These are phyloP conservation scores for Hapalemur alaotrensis DNA, from an alignment of 2,797 vertebrate genomes.

Conservation along the genomic window DNA sequence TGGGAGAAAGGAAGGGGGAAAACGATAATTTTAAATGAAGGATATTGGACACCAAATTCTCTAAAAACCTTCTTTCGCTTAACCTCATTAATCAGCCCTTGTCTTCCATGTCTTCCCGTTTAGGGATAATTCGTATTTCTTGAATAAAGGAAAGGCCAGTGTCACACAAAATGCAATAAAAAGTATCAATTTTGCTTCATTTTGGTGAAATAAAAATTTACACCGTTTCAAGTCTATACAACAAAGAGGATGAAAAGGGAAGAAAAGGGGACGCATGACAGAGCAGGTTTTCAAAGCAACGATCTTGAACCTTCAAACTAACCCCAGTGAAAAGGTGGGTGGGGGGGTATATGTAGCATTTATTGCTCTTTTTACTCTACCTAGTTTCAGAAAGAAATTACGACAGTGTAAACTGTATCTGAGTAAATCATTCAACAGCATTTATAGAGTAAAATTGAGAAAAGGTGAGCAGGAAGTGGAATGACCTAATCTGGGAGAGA, in stretches of 20 bases:
- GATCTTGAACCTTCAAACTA: background rate
- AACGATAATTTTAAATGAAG: background rate
- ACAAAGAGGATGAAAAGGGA: background rate
- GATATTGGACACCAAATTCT: background rate
- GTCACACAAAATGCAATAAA: constrained; percentile 1
- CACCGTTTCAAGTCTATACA: background rate
- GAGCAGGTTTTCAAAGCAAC: background rate
- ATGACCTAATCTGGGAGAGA: background rate
- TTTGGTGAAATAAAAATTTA: constrained; percentile 27
- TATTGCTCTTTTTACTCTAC: background rate
- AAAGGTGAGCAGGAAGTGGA: background rate
- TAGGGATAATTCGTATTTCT: background rate
- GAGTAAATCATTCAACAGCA: background rate
- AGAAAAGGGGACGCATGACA: background rate
- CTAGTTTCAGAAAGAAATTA: background rate
- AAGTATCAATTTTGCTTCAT: background rate
- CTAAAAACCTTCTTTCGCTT: background rate
- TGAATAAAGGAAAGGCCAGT: constrained; percentile 39
- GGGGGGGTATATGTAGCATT: background rate
- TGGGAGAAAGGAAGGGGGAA: background rate
- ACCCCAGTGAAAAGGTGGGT: background rate
- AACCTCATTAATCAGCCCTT: background rate
- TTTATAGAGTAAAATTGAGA: background rate
- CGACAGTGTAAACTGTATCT: background rate
- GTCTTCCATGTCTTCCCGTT: background rate